phyloP scores from a whole-genome alignment of 2,113 vertebrate genomes.

The Melanocharis versteri region DNA sequence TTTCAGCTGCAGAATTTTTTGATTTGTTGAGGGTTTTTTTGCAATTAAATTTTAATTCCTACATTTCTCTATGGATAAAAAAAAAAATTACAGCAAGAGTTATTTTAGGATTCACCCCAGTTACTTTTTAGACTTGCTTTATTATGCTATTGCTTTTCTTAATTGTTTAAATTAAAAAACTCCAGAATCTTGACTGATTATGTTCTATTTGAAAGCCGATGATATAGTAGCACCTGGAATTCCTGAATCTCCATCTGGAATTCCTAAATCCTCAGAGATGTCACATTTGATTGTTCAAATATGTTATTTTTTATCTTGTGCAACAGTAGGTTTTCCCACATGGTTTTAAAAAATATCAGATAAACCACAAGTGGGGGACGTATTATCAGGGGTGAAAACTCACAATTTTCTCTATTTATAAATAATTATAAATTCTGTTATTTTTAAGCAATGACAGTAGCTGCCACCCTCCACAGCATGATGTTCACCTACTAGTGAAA shows the following conservation, averaged over 20 bases:
- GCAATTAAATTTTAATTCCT: background rate
- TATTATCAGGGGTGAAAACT: background rate
- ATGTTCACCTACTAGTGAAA: background rate
- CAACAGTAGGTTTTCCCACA: background rate
- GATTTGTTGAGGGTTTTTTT: rapidly evolving
- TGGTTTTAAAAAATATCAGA: background rate
- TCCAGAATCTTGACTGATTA: background rate
- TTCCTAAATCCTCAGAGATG: background rate
- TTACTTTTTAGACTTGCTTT: background rate
- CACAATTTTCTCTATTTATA: background rate
- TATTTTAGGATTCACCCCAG: background rate
- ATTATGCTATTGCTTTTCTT: background rate
- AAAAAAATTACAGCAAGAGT: background rate
- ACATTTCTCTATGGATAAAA: background rate
- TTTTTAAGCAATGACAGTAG: background rate
- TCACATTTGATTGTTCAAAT: background rate
- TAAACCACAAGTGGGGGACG: background rate
- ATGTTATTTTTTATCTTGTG: background rate
- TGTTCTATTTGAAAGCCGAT: background rate
- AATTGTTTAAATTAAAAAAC: background rate
- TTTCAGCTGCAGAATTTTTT: background rate
- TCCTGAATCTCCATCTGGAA: background rate
- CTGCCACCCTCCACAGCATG: rapidly evolving
- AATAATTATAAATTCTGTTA: background rate
- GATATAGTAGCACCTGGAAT: background rate